Evolutionary conservation across 2,888 invertebrate genomes (phyloP).

Genomic region (Lasioglossum vierecki): DNA sequence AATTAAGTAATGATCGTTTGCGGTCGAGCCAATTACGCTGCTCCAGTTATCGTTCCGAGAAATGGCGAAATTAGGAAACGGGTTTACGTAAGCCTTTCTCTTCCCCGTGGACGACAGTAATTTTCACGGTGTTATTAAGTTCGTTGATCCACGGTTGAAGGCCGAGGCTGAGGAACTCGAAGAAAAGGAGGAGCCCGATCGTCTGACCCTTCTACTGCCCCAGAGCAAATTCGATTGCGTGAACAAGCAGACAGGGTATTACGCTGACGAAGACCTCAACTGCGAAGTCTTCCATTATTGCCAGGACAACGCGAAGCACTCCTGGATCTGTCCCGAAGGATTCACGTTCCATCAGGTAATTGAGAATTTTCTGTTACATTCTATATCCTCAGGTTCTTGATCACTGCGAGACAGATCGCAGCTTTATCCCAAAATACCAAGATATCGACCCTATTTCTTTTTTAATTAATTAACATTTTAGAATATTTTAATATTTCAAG

Average conservation of each 20-base stretch:
- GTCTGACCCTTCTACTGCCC: constrained; percentile 90
- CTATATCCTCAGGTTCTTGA: neutral
- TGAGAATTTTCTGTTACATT: neutral
- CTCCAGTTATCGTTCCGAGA: neutral
- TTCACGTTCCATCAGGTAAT: constrained; percentile 93
- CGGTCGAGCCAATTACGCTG: neutral
- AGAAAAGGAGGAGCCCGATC: constrained; percentile 94
- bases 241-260: constrained; percentile 93
- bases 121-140: neutral
- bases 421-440: neutral
- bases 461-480: neutral
- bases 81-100: neutral
- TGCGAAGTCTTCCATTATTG: constrained; percentile 98
- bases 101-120: neutral
- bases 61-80: neutral
- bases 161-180: constrained; percentile 85
- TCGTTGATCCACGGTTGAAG: constrained; percentile 22
- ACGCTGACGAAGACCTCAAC: constrained; percentile 94
- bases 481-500: neutral
- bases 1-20: constrained; percentile 33
- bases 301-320: constrained; percentile 94
- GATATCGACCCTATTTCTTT: neutral
- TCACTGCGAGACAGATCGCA: neutral
- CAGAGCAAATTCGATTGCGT: constrained; percentile 94
- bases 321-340: constrained; percentile 97